Conservation (phyloP, 2,888 invertebrate genomes). For the Suillia variegata region DNA sequence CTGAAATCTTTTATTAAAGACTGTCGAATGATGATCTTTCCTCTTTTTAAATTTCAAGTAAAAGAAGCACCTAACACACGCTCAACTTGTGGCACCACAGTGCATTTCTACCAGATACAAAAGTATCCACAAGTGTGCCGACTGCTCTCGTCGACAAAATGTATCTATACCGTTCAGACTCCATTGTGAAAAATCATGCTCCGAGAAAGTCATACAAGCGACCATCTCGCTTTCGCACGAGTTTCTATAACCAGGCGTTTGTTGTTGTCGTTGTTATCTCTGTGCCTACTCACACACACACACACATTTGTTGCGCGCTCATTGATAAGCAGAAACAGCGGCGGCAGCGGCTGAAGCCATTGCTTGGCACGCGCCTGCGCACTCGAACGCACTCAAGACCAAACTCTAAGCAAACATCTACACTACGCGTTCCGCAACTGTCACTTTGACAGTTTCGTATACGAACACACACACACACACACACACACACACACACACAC, state of each 20-base stretch:
- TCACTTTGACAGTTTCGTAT: constrained; percentile 7
- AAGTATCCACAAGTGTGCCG: too few species aligned
- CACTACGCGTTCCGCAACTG: constrained; percentile 11
- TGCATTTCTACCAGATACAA: too few species aligned
- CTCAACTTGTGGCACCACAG: too few species aligned
- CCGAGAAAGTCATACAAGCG: constrained; percentile 4
- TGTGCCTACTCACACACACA: constrained; percentile 4
- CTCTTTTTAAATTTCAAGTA: too few species aligned
- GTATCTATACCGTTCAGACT: constrained; percentile 13
- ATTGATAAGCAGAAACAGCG: too few species aligned
- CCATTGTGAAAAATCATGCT: constrained; percentile 24
- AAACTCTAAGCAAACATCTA: not conserved
- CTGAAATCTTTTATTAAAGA: too few species aligned
- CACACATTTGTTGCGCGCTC: too few species aligned
- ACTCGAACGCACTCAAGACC: constrained; percentile 37
- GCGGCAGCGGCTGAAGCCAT: not conserved
- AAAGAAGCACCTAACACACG: too few species aligned
- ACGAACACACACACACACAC: too few species aligned
- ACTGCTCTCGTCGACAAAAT: not conserved
- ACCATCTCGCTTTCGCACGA: constrained; percentile 11
- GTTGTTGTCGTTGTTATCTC: constrained; percentile 21
- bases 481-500: too few species aligned
- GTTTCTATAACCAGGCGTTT: too few species aligned
- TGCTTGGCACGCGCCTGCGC: constrained; percentile 52
- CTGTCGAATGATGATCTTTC: too few species aligned